These are phyloP conservation scores for Drosophila picticornis DNA, from an alignment of 2,888 invertebrate species.

Conservation along the genomic window DNA sequence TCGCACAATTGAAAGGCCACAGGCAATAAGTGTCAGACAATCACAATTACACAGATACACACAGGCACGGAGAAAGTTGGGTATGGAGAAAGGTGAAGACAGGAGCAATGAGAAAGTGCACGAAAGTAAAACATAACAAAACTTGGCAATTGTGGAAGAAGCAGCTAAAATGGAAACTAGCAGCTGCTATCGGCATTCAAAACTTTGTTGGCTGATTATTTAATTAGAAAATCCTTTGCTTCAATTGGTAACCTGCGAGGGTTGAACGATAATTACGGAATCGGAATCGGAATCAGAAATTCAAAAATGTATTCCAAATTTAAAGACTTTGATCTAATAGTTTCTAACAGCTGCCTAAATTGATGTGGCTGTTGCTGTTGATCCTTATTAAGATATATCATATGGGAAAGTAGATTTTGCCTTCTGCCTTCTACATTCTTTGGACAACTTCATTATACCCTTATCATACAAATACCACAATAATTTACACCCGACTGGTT, in stretches of 20 bases:
- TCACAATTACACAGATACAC: slow-evolving; percentile 1
- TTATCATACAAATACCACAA: too few species aligned
- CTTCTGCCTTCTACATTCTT: background rate
- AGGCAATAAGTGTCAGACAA: slow-evolving; percentile 18
- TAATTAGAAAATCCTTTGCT: slow-evolving; percentile 60
- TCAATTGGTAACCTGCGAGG: slow-evolving; percentile 18
- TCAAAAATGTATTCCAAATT: background rate
- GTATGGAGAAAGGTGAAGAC: background rate
- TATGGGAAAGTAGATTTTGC: background rate
- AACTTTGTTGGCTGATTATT: slow-evolving; percentile 61
- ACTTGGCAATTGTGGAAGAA: slow-evolving; percentile 14
- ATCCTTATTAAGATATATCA: background rate
- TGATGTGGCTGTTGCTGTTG: background rate
- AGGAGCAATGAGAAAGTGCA: slow-evolving; percentile 9
- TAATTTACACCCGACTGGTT: too few species aligned
- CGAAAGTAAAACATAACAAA: slow-evolving; percentile 26
- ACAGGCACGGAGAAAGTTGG: background rate
- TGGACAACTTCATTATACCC: background rate
- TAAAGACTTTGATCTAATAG: background rate
- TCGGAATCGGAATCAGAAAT: too few species aligned
- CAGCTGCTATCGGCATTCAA: slow-evolving; percentile 48
- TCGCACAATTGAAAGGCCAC: slow-evolving; percentile 17
- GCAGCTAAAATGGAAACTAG: slow-evolving; percentile 38
- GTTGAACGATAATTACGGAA: slow-evolving; percentile 9
- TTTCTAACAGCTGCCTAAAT: background rate